Evolutionary conservation across 1,140 invertebrate species (phyloP).

Genomic region (Caenorhabditis inopinata): DNA sequence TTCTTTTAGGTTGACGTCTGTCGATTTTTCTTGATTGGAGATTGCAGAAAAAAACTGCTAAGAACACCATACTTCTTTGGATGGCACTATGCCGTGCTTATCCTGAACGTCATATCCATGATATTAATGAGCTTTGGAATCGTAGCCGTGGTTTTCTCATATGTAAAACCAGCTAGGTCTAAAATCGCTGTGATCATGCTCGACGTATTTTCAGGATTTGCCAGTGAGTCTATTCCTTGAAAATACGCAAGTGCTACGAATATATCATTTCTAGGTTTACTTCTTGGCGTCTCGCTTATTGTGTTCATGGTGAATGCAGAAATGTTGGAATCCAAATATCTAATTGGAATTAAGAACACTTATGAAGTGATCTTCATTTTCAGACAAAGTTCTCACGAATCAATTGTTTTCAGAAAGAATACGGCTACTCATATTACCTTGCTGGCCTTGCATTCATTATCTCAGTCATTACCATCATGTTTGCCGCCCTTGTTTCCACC

Average conservation of each 20-base stretch:
- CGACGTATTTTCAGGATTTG: constrained; percentile 54
- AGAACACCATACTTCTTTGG: constrained; percentile 65
- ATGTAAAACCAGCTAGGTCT: constrained; percentile 46
- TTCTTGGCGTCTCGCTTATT: constrained; percentile 53
- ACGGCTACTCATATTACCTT: constrained; percentile 64
- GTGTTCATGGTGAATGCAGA: constrained; percentile 66
- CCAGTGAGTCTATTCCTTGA: constrained; percentile 17
- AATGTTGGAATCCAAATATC: constrained; percentile 63
- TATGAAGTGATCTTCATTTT: constrained; percentile 49
- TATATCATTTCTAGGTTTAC: constrained; percentile 52
- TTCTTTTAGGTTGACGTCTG: constrained; percentile 59
- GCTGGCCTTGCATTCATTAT: constrained; percentile 55
- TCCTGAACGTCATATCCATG: constrained; percentile 56
- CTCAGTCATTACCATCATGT: constrained; percentile 55
- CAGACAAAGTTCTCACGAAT: neutral
- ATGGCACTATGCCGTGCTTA: constrained; percentile 66
- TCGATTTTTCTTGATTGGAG: constrained; percentile 63
- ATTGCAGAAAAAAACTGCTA: constrained; percentile 63
- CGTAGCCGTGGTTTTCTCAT: constrained; percentile 49
- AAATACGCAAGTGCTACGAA: constrained; percentile 10
- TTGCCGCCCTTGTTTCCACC: constrained; percentile 54
- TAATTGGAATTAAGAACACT: constrained; percentile 62
- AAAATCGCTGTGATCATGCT: constrained; percentile 54
- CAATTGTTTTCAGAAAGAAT: constrained; percentile 55
- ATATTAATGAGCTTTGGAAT: constrained; percentile 41